These are phyloP conservation scores for Pangasius krempfi DNA, from an alignment of 2,797 vertebrate genomes.

Conservation along the genomic window DNA sequence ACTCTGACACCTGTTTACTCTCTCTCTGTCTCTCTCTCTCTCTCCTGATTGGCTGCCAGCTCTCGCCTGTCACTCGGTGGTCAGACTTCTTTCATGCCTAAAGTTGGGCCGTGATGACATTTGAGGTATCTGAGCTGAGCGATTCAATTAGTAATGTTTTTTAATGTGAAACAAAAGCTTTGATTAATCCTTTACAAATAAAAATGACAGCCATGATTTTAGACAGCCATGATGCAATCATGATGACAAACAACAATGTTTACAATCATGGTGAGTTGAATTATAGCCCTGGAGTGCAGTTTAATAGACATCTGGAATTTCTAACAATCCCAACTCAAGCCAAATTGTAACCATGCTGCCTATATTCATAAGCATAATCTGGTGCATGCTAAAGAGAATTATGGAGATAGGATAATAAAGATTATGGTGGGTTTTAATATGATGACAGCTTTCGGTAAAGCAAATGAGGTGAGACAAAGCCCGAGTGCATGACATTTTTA, in stretches of 20 bases:
- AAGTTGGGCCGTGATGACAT: background rate
- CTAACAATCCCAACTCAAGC: background rate
- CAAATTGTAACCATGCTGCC: background rate
- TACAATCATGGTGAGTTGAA: background rate
- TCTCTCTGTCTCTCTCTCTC: background rate
- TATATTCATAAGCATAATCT: background rate
- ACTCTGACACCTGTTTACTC: background rate
- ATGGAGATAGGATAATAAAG: background rate
- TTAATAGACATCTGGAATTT: background rate
- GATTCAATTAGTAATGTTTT: background rate
- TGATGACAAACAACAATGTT: background rate
- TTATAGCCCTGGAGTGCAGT: background rate
- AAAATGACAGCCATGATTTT: background rate
- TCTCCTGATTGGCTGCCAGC: background rate
- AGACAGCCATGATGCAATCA: background rate
- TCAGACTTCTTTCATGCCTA: background rate
- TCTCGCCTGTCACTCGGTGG: background rate
- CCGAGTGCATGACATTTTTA: background rate
- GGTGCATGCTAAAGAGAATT: background rate
- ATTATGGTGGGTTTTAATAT: background rate
- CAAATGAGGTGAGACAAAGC: background rate
- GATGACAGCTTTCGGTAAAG: background rate
- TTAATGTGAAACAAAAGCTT: background rate
- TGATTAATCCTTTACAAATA: background rate
- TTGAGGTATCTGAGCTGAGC: background rate